Base-by-base conservation (phyloP, 2,113 vertebrate species). In the Myocastor coypus region DNA sequence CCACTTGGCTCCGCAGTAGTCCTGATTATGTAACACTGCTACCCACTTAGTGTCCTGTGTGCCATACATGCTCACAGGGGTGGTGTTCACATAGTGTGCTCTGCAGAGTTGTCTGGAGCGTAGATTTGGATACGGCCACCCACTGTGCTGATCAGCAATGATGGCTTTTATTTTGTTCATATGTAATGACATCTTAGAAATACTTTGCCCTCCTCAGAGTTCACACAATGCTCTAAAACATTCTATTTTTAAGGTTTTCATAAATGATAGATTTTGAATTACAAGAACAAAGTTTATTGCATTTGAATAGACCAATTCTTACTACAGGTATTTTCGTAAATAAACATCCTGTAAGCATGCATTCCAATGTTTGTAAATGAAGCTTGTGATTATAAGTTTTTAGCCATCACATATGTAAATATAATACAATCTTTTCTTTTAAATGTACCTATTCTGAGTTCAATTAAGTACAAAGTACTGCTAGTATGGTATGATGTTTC, bases 221-320 rank as follows among this genome's bases (percentile, higher is more conserved):
- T 32, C 28, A 66, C 0, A 20, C 22, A 75, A n/a, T 20, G 17
- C 20, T 22, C 37, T 11, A 22, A 42, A 42, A 42, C 24, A 26
- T 42, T 10, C 20, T 12, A 73, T 52, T 71, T 75, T 77, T 81
- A 14, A 17, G 80, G 4, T 7, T 82, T 96, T 4, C 1, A 64
- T 71, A 93, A 93, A 89, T 80, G 14, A 32, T 63, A n/a, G 0
- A 50, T 77, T 71, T 91, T 84, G 11, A 81, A 37, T 69, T 22
- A 80, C 4, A 55, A 71, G 85, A 50, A 86, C 57, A 71, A 80
- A 81, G 37, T 61, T 20, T 32, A 40, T 12, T 73, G 19, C 46
- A 34, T n/a, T 59, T 63, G 5, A 66, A 71, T 1, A 57, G 19
- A 46, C 7, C 10, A n/a, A 17, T 73, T 86, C 83, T 93, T 89